Percentiles rank a stretch among this genome's conserved stretches.
Conservation (phyloP, 2,888 invertebrate genomes). For the Brachycybe producta region DNA sequence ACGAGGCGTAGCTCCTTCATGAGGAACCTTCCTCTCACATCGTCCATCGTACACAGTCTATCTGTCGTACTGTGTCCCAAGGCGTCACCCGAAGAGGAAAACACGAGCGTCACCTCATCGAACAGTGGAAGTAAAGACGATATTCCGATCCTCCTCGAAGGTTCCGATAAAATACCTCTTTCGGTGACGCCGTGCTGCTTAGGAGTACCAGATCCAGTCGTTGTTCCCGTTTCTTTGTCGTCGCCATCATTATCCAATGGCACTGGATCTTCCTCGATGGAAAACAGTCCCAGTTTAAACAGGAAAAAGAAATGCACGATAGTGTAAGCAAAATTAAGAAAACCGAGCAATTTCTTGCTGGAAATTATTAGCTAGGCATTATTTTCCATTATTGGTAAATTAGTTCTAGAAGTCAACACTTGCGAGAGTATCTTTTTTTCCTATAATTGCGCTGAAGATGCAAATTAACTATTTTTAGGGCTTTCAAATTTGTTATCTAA, state of each 20-base stretch:
- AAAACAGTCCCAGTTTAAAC: background rate
- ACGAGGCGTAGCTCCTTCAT: background rate
- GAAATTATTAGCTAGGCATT: background rate
- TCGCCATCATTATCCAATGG: background rate
- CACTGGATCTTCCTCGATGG: background rate
- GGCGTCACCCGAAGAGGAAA: conserved; percentile 9
- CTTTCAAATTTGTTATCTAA: too few relatives aligned
- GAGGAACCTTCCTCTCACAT: too few relatives aligned
- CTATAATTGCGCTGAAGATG: too few relatives aligned
- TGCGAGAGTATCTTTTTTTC: too few relatives aligned
- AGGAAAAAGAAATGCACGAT: conserved; percentile 14
- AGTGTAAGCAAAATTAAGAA: background rate
- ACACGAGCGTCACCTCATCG: too few relatives aligned
- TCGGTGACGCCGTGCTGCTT: background rate
- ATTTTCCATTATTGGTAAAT: too few relatives aligned
- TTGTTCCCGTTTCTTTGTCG: conserved; percentile 2
- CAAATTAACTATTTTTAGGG: too few relatives aligned
- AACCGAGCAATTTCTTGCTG: background rate
- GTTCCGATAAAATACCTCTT: background rate
- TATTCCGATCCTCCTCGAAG: background rate
- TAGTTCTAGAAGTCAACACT: too few relatives aligned
- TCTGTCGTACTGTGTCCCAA: background rate
- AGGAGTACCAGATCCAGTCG: background rate
- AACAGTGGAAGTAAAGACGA: too few relatives aligned
- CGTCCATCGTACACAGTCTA: too few relatives aligned